Base-by-base conservation (phyloP, 2,888 invertebrate species). In the Sarcophaga carnaria region DNA sequence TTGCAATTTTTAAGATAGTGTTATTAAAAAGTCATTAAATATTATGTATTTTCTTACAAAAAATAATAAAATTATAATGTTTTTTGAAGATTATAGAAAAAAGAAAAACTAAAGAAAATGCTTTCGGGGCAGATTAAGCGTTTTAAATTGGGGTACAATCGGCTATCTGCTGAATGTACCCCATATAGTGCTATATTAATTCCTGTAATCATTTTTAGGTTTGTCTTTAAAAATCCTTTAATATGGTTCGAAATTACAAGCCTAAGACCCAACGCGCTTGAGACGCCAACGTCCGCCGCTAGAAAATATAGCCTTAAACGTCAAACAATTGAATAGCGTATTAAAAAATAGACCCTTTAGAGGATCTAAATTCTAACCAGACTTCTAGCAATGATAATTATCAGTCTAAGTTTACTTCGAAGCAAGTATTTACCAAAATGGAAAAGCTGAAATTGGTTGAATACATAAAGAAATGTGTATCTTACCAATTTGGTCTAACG, bases 401-500 rank as follows among this genome's bases (percentile, higher is more conserved):
- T 49, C 63, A 83, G 71, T 71, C 71, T 49, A 71, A 83, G n/a
- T 82, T 25, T 64, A 77, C 63, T 27, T 27, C 70, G 17, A 47
- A 54, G 20, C 64, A 77, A 80, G 75, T 80, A 54, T 74, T 80
- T 67, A 80, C 74, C 25, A 67, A 54, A 59, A 64, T 67, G 14
- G 74, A 80, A 67, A 75, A 67, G 67, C 49, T 45, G 17, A 67
- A 80, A 25, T 45, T 80, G 59, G 74, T 71, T 37, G 75, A 69
- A 54, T 82, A 82, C 76, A 62, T 82, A 62, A 82, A 82, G 62
- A 60, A 81, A 67, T 76, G 75, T 75, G 60, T 60, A 67, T 76
- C 12, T 60, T 76, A 27, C 27, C 45, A 76, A 11, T 45, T 22
- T 76, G 76, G 76, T 63, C 11, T 76, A 59, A 67, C 76, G 75